These are phyloP conservation scores for Holocentrus rufus DNA, from an alignment of 2,797 vertebrate species.

Conservation along the genomic window DNA sequence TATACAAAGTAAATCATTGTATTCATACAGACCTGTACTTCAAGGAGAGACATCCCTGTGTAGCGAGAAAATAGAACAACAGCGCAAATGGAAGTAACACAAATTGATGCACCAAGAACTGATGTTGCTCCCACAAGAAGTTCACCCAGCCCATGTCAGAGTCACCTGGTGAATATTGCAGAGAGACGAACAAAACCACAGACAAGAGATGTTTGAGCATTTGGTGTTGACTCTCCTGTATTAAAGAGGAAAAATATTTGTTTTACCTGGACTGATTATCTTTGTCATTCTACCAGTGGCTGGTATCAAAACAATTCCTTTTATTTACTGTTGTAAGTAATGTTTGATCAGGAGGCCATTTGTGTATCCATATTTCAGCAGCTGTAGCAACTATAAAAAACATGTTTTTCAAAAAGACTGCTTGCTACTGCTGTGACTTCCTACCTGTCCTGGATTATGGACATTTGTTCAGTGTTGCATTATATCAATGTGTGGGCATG, in stretches of 20 bases:
- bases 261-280: constrained; percentile 1
- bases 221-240: neutral
- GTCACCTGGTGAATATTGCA: constrained; percentile 10
- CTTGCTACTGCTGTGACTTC: neutral
- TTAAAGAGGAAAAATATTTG: constrained; percentile 25
- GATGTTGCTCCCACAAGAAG: constrained; percentile 57
- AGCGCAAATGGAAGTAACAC: constrained; percentile 70
- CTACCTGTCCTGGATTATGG: neutral
- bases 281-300: constrained; percentile 21
- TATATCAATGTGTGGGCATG: neutral
- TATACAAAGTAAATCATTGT: too few species aligned
- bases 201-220: neutral
- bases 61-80: constrained; percentile 68
- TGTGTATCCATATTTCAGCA: constrained; percentile 39
- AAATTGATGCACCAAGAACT: constrained; percentile 68
- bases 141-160: constrained; percentile 59
- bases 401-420: neutral
- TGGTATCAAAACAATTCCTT: constrained; percentile 20
- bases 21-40: constrained; percentile 65
- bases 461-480: neutral
- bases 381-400: constrained; percentile 34
- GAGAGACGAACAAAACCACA: neutral
- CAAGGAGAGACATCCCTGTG: constrained; percentile 57
- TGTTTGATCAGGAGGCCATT: neutral
- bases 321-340: constrained; percentile 22